phyloP scores from a whole-genome alignment of 2,888 invertebrate species.

The Eilema caniola region DNA sequence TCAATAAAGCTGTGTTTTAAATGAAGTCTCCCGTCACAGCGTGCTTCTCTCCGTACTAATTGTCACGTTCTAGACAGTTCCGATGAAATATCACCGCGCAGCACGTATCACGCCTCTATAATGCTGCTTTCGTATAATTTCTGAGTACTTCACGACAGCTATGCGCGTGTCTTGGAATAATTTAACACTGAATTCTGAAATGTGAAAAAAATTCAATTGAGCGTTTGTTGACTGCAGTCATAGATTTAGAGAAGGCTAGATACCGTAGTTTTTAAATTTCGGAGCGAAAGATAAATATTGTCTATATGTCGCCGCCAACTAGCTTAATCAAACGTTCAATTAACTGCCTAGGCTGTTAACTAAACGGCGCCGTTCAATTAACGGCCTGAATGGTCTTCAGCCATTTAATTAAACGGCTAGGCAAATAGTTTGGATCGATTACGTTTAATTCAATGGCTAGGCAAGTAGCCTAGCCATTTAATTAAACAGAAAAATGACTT shows the following conservation, averaged over 20 bases:
- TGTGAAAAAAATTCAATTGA: constrained; percentile 17
- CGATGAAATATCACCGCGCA: constrained; percentile 3
- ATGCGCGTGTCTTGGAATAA: constrained; percentile 29
- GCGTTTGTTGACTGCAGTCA: background rate
- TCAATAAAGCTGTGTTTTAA: background rate
- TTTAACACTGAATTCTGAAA: constrained; percentile 15
- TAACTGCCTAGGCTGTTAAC: too few relatives aligned
- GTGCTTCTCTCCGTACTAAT: background rate
- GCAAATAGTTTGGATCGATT: too few relatives aligned
- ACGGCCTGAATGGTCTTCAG: too few relatives aligned
- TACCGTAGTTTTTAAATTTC: background rate
- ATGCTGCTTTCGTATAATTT: constrained; percentile 10
- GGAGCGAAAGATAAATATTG: too few relatives aligned
- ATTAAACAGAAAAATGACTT: too few relatives aligned
- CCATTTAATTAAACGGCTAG: too few relatives aligned
- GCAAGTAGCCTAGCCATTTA: too few relatives aligned
- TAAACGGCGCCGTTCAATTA: too few relatives aligned
- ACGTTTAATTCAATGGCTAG: too few relatives aligned
- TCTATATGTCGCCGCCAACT: too few relatives aligned
- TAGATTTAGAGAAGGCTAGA: background rate
- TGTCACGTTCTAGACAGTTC: constrained; percentile 6
- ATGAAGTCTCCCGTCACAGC: background rate
- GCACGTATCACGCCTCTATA: constrained; percentile 5
- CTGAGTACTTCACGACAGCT: constrained; percentile 1
- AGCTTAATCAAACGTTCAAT: too few relatives aligned